A percentile compares a stretch with the other conserved stretches of the same genome.
Evolutionary conservation across 2,888 invertebrate genomes (phyloP).

Genomic region (Entomobrya multifasciata): DNA sequence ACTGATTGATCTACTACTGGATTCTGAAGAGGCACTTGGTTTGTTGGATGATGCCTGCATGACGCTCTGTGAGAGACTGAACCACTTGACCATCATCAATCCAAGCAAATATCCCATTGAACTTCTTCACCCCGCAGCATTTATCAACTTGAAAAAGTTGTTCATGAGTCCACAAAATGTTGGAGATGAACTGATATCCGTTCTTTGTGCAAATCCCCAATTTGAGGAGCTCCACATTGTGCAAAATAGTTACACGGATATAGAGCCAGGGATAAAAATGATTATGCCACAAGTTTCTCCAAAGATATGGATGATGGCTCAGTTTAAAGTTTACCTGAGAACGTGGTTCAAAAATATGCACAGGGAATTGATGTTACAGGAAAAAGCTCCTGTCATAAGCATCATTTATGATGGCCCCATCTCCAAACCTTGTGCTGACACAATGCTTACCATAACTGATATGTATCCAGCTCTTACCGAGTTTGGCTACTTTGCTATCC

Average conservation of each 20-base stretch:
- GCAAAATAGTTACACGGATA: slow-evolving; percentile 84
- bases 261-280: slow-evolving; percentile 79
- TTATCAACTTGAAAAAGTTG: slow-evolving; percentile 85
- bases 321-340: slow-evolving; percentile 76
- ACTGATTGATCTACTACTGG: slow-evolving; percentile 88
- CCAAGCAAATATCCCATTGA: slow-evolving; percentile 87
- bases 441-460: slow-evolving; percentile 84
- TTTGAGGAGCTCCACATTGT: slow-evolving; percentile 87
- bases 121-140: slow-evolving; percentile 88
- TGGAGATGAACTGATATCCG: slow-evolving; percentile 86
- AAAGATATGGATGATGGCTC: slow-evolving; percentile 71
- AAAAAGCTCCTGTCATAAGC: slow-evolving; percentile 86
- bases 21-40: slow-evolving; percentile 86
- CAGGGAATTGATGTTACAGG: slow-evolving; percentile 86
- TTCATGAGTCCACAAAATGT: slow-evolving; percentile 86
- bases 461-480: slow-evolving; percentile 85
- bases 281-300: slow-evolving; percentile 84
- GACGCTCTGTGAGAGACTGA: slow-evolving; percentile 85
- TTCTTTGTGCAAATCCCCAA: slow-evolving; percentile 85
- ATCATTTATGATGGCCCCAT: slow-evolving; percentile 86
- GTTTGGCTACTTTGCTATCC: slow-evolving; percentile 87
- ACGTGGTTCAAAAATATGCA: slow-evolving; percentile 80
- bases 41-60: slow-evolving; percentile 88
- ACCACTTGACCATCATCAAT: slow-evolving; percentile 87
- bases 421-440: slow-evolving; percentile 83